Conservation (phyloP, 53 echinoderm and acorn worm genomes). For the Luidia sarsii region DNA sequence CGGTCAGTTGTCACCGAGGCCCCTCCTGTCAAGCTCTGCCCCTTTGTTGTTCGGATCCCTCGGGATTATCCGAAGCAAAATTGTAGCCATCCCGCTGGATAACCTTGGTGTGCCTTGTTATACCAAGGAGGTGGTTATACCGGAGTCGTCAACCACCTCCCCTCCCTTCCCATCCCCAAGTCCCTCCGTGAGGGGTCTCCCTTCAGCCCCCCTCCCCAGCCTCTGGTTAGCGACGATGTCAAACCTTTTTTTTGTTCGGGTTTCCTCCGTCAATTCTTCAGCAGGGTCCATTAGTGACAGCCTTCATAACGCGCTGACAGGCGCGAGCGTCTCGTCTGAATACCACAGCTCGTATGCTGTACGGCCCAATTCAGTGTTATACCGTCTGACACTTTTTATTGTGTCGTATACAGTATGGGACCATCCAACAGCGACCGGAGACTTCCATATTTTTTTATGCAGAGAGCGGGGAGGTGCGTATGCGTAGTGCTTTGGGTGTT, state of each 20-base stretch:
- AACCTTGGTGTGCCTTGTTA: constrained; percentile 15
- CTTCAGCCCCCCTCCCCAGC: neutral
- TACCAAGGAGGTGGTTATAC: too few relatives aligned
- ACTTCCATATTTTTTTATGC: too few relatives aligned
- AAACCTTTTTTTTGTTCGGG: neutral
- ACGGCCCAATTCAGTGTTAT: constrained; percentile 21
- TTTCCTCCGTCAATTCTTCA: neutral
- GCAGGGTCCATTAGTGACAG: constrained; percentile 49
- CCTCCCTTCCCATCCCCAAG: neutral
- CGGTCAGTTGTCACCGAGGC: too few relatives aligned
- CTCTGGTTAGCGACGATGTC: neutral
- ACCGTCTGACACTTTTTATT: constrained; percentile 36
- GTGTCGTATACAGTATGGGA: neutral
- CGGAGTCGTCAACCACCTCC: too few relatives aligned
- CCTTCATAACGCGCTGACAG: constrained; percentile 43
- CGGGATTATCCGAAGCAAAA: too few relatives aligned
- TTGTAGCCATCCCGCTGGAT: constrained; percentile 21
- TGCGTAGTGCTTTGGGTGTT: too few relatives aligned
- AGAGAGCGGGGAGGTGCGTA: too few relatives aligned
- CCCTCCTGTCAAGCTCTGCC: too few relatives aligned
- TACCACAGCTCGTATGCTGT: constrained; percentile 23
- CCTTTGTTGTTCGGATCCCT: too few relatives aligned
- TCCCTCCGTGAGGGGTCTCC: neutral
- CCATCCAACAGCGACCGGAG: too few relatives aligned
- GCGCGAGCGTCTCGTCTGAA: neutral